These are phyloP conservation scores for Aleiodes leptofemur DNA, from an alignment of 2,888 invertebrate species.

Conservation along the genomic window DNA sequence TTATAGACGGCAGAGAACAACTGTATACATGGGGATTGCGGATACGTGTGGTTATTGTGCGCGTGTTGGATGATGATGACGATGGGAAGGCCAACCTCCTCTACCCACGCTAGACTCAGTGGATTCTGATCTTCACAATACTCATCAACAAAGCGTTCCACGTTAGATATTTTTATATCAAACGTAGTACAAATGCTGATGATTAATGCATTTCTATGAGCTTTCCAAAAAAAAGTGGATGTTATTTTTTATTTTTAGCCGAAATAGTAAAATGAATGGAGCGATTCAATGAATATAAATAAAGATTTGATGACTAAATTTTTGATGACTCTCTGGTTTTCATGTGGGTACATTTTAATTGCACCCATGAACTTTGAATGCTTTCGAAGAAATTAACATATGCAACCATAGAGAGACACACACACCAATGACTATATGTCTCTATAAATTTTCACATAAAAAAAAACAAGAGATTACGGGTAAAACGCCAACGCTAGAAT, in stretches of 20 bases:
- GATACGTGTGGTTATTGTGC: conserved; percentile 34
- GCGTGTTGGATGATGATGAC: conserved; percentile 8
- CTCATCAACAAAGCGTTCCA: conserved; percentile 4
- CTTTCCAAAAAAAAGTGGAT: too few relatives aligned
- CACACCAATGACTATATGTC: neutral
- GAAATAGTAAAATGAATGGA: too few relatives aligned
- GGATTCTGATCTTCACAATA: conserved; percentile 54
- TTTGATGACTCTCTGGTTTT: too few relatives aligned
- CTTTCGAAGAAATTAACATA: neutral
- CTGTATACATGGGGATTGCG: conserved; percentile 2
- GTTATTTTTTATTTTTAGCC: too few relatives aligned
- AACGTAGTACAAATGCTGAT: too few relatives aligned
- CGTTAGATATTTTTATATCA: neutral
- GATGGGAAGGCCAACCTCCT: conserved; percentile 62
- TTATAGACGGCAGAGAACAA: neutral
- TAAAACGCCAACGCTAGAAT: conserved; percentile 64
- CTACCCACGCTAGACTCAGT: conserved; percentile 62
- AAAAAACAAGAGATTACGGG: neutral
- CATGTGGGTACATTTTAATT: too few relatives aligned
- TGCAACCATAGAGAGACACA: neutral
- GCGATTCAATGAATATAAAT: too few relatives aligned
- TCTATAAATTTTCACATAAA: conserved; percentile 17
- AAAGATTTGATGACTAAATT: too few relatives aligned
- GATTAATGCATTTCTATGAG: too few relatives aligned
- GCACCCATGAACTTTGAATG: too few relatives aligned